Evolutionary conservation across 2,888 invertebrate species (phyloP).

Genomic region (Drosophila sordidula): DNA sequence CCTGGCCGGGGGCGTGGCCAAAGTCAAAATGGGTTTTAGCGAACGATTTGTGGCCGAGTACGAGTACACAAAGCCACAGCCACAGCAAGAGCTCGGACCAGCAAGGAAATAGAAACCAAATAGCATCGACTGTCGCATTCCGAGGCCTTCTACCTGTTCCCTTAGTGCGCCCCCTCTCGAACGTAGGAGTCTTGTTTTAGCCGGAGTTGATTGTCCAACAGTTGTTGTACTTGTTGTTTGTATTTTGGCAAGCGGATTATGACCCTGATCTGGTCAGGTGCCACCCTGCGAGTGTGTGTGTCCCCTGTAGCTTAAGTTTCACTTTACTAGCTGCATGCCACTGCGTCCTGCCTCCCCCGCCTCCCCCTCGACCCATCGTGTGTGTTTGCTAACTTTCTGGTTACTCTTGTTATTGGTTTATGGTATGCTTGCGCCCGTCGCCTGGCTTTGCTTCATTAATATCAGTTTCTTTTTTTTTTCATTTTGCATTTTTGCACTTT

Average conservation of each 20-base stretch:
- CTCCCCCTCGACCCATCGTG: conserved; percentile 2
- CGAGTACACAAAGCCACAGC: conserved; percentile 18
- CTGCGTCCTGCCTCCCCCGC: conserved; percentile 5
- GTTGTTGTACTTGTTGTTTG: conserved; percentile 22
- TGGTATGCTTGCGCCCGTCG: conserved; percentile 50
- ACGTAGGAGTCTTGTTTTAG: conserved; percentile 23
- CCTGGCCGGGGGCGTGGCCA: conserved; percentile 24
- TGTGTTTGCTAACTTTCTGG: conserved; percentile 64
- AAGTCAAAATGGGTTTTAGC: conserved; percentile 71
- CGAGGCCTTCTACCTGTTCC: background rate
- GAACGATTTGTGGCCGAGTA: conserved; percentile 68
- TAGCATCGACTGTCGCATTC: conserved; percentile 25
- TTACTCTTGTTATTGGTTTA: conserved; percentile 70
- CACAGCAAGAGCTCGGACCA: conserved; percentile 7
- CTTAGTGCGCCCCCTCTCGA: background rate
- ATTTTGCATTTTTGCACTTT: conserved; percentile 21
- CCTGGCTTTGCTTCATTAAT: conserved; percentile 62
- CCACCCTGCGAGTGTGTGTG: conserved; percentile 4
- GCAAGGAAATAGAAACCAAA: conserved; percentile 39
- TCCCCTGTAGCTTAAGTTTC: conserved; percentile 67
- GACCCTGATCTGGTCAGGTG: conserved; percentile 75
- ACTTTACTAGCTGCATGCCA: conserved; percentile 73
- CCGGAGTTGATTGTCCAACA: conserved; percentile 50
- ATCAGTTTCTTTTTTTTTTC: conserved; percentile 20
- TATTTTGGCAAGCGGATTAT: conserved; percentile 72